Evolutionary conservation across 2,797 vertebrate species (phyloP).

Genomic region (Philypnodon macrostomus): DNA sequence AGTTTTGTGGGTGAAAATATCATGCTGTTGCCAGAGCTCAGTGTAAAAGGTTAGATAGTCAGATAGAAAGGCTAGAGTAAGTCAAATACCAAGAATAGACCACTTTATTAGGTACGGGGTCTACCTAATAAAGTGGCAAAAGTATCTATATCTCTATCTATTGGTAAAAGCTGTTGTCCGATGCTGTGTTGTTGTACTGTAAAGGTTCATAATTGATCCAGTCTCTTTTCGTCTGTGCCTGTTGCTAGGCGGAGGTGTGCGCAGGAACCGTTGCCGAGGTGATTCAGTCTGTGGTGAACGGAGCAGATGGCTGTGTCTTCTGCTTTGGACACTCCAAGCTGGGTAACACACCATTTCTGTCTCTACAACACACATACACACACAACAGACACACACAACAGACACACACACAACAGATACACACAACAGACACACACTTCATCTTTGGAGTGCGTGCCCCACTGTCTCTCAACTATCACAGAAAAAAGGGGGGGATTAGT

Average conservation of each 20-base stretch:
- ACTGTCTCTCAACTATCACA: constrained; percentile 53
- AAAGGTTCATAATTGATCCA: constrained; percentile 10
- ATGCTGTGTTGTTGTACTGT: not conserved
- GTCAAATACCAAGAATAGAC: too few species aligned
- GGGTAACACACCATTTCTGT: constrained; percentile 70
- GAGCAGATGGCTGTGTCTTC: constrained; percentile 97
- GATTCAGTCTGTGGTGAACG: constrained; percentile 98
- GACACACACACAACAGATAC: too few species aligned
- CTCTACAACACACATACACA: constrained; percentile 17
- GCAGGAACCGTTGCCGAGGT: constrained; percentile 97
- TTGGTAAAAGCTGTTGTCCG: too few species aligned
- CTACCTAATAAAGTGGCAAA: too few species aligned
- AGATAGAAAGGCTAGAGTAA: too few species aligned
- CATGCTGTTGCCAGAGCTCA: too few species aligned
- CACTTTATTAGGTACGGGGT: too few species aligned
- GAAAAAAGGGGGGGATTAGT: constrained; percentile 64
- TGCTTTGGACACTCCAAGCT: constrained; percentile 97
- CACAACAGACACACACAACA: constrained; percentile 30
- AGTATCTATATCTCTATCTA: too few species aligned
- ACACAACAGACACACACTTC: constrained; percentile 35
- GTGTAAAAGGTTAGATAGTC: too few species aligned
- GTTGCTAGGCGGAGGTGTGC: constrained; percentile 90
- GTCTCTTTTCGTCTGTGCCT: constrained; percentile 11
- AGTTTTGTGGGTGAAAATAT: too few species aligned
- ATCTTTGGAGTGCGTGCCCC: constrained; percentile 31